Conservation (phyloP, 1,140 invertebrate genomes). For the Cardiocondyla obscurior region DNA sequence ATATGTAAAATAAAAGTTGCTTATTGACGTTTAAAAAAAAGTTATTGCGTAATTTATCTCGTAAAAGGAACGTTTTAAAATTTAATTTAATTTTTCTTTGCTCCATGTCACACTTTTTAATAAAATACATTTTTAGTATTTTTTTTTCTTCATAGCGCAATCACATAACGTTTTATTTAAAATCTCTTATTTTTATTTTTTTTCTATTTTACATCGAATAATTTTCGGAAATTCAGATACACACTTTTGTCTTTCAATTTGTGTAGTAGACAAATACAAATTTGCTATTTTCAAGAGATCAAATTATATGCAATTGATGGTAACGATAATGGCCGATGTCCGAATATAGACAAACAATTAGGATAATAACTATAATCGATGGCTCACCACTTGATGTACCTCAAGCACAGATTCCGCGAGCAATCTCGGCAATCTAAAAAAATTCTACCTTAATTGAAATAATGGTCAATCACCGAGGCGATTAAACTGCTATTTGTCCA, state of each 20-base stretch:
- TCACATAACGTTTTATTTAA: neutral
- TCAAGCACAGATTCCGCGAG: neutral
- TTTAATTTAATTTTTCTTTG: neutral
- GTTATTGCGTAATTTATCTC: neutral
- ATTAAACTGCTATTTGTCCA: slow-evolving; percentile 28
- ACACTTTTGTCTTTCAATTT: neutral
- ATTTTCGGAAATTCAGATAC: neutral
- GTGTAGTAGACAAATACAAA: neutral
- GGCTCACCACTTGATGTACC: neutral
- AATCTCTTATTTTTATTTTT: neutral
- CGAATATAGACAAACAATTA: slow-evolving; percentile 19
- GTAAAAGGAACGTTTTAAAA: neutral
- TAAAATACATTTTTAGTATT: neutral
- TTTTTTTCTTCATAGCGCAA: neutral
- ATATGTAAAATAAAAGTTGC: neutral
- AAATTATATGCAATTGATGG: neutral
- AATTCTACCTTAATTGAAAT: slow-evolving; percentile 46
- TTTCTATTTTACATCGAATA: too few species aligned
- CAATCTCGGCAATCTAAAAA: slow-evolving; percentile 27
- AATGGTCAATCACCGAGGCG: slow-evolving; percentile 24
- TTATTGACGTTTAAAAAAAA: neutral
- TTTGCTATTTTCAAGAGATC: neutral
- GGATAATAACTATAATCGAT: slow-evolving; percentile 8
- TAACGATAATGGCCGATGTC: neutral
- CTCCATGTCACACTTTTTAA: neutral